Percentiles rank a stretch among this genome's conserved stretches.
These are phyloP conservation scores for Augochlorella aurata DNA, from an alignment of 2,888 invertebrate species.

Conservation along the genomic window DNA sequence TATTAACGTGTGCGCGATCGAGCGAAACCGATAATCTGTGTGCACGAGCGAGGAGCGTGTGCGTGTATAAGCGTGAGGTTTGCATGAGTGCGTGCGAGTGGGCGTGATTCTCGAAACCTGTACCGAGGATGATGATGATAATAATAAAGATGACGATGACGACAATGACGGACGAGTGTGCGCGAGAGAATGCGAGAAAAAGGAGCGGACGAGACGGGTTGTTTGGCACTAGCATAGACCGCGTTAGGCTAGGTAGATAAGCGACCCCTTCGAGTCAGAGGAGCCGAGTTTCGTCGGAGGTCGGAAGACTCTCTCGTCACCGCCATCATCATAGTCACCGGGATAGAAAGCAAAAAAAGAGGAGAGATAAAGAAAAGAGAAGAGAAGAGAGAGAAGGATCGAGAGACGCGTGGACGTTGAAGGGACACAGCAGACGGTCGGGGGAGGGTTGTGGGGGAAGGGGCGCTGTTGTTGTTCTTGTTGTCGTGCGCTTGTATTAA, in stretches of 20 bases:
- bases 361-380: constrained; percentile 17
- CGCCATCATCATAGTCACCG: constrained; percentile 16
- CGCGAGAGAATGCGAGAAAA: not conserved
- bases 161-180: constrained; percentile 62
- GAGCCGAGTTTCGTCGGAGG: constrained; percentile 36
- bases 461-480: constrained; percentile 80
- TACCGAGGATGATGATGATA: constrained; percentile 48
- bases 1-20: constrained; percentile 33
- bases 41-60: not conserved
- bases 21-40: constrained; percentile 6
- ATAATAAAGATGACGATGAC: constrained; percentile 62
- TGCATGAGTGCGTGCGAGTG: constrained; percentile 19
- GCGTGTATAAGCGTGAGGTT: not conserved
- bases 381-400: constrained; percentile 4
- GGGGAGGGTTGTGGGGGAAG: constrained; percentile 37
- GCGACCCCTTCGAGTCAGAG: constrained; percentile 67
- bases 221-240: constrained; percentile 70
- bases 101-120: constrained; percentile 19
- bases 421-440: constrained; percentile 23
- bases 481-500: constrained; percentile 81
- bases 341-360: not conserved
- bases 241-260: constrained; percentile 75
- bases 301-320: constrained; percentile 23
- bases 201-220: constrained; percentile 53
- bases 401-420: constrained; percentile 19